These are phyloP conservation scores for Diarsia brunnea DNA, from an alignment of 2,888 invertebrate genomes.

Conservation along the genomic window DNA sequence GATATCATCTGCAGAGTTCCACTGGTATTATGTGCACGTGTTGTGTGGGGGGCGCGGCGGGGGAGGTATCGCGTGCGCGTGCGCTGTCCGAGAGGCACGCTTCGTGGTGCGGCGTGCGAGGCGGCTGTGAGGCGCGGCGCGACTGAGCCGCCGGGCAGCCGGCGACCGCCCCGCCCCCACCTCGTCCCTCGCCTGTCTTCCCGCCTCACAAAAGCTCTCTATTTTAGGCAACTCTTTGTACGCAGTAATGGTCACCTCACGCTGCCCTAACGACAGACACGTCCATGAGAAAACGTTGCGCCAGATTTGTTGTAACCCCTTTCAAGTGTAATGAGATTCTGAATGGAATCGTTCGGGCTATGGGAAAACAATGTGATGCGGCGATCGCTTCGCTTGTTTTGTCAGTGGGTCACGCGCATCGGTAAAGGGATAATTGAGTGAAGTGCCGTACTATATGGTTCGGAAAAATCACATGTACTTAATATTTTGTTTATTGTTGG, in stretches of 20 bases:
- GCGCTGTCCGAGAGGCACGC: slow-evolving; percentile 78
- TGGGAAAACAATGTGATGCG: slow-evolving; percentile 88
- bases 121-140: slow-evolving; percentile 87
- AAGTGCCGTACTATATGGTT: slow-evolving; percentile 63
- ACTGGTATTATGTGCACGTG: slow-evolving; percentile 80
- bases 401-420: slow-evolving; percentile 85
- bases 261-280: slow-evolving; percentile 90
- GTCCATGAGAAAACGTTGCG: slow-evolving; percentile 89
- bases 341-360: slow-evolving; percentile 86
- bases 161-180: slow-evolving; percentile 88
- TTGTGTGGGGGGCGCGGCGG: slow-evolving; percentile 78
- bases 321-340: slow-evolving; percentile 90
- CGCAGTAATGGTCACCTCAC: slow-evolving; percentile 90
- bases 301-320: slow-evolving; percentile 89
- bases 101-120: slow-evolving; percentile 85
- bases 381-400: slow-evolving; percentile 81
- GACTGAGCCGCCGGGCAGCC: slow-evolving; percentile 89
- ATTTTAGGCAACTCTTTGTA: slow-evolving; percentile 91
- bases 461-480: slow-evolving; percentile 43
- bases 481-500: slow-evolving; percentile 25
- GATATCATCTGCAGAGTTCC: slow-evolving; percentile 69
- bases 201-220: slow-evolving; percentile 91
- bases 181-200: slow-evolving; percentile 82
- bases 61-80: slow-evolving; percentile 85
- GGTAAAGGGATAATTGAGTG: slow-evolving; percentile 71